Percentiles rank a stretch among this genome's conserved stretches.
Evolutionary conservation across 1,140 invertebrate species (phyloP).

Genomic region (Aphelenchoides avenae): DNA sequence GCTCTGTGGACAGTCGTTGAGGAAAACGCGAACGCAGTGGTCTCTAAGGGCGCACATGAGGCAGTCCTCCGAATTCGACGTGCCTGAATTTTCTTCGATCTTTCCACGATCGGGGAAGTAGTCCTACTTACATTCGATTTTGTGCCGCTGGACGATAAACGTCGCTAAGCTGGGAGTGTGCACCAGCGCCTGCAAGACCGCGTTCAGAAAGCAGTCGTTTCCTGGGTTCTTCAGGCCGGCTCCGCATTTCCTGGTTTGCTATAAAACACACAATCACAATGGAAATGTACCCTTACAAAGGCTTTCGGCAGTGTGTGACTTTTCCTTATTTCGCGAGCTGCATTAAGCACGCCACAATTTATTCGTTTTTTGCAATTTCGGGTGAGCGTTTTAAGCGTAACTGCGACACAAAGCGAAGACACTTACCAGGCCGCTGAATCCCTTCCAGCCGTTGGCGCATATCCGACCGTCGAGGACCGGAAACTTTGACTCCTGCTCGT

Average conservation of each 20-base stretch:
- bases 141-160: constrained; percentile 27
- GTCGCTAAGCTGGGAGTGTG: constrained; percentile 31
- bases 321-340: too few relatives aligned
- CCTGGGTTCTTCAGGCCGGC: constrained; percentile 22
- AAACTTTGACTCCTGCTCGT: constrained; percentile 24
- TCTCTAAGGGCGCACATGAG: too few relatives aligned
- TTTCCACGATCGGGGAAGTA: too few relatives aligned
- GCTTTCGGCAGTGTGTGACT: too few relatives aligned
- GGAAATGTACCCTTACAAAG: too few relatives aligned
- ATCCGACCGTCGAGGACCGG: constrained; percentile 18
- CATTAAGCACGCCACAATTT: too few relatives aligned
- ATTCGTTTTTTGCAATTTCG: too few relatives aligned
- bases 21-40: background rate
- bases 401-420: constrained; percentile 1
- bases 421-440: constrained; percentile 15
- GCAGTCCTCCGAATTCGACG: too few relatives aligned
- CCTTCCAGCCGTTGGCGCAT: constrained; percentile 19
- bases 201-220: constrained; percentile 40
- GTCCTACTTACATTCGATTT: constrained; percentile 23
- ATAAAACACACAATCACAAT: constrained; percentile 15
- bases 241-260: constrained; percentile 12
- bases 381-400: too few relatives aligned
- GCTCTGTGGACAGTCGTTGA: background rate
- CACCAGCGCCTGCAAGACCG: constrained; percentile 35
- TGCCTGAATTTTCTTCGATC: too few relatives aligned